phyloP scores from a whole-genome alignment of 2,113 vertebrate genomes.

The Alces alces region DNA sequence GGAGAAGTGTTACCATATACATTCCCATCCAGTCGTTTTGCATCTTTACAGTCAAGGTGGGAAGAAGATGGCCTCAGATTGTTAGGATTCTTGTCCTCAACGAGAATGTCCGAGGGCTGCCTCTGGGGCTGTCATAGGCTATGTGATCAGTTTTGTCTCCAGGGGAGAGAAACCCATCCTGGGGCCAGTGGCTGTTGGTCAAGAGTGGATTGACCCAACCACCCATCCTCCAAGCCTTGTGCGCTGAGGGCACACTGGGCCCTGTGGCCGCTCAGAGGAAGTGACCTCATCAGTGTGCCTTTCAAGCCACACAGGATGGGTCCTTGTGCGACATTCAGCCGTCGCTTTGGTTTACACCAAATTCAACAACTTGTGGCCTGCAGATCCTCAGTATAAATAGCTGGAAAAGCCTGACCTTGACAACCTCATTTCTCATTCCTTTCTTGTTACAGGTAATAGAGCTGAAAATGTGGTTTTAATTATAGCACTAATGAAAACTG shows the following conservation, averaged over 20 bases:
- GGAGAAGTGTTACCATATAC: neutral
- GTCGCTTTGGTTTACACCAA: slow-evolving; percentile 81
- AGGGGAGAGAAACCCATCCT: neutral
- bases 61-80: neutral
- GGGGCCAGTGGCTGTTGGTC: neutral
- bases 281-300: slow-evolving; percentile 80
- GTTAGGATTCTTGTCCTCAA: neutral
- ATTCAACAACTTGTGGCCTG: slow-evolving; percentile 82
- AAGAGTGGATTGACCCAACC: slow-evolving; percentile 40
- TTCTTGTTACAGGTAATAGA: slow-evolving; percentile 88
- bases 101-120: neutral
- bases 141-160: neutral
- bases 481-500: slow-evolving; percentile 89
- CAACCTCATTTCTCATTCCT: slow-evolving; percentile 88
- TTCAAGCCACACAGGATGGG: slow-evolving; percentile 78
- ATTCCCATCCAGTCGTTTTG: neutral
- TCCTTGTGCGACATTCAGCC: slow-evolving; percentile 73
- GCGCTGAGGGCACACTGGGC: slow-evolving; percentile 48
- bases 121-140: neutral
- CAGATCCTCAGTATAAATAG: slow-evolving; percentile 83
- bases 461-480: slow-evolving; percentile 89
- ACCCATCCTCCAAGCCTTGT: slow-evolving; percentile 40
- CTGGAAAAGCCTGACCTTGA: slow-evolving; percentile 83
- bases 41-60: neutral
- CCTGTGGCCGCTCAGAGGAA: slow-evolving; percentile 71